A percentile compares a stretch with the other conserved stretches of the same genome.
phyloP scores from a whole-genome alignment of 1,140 invertebrate species.

The Temnothorax longispinosus region DNA sequence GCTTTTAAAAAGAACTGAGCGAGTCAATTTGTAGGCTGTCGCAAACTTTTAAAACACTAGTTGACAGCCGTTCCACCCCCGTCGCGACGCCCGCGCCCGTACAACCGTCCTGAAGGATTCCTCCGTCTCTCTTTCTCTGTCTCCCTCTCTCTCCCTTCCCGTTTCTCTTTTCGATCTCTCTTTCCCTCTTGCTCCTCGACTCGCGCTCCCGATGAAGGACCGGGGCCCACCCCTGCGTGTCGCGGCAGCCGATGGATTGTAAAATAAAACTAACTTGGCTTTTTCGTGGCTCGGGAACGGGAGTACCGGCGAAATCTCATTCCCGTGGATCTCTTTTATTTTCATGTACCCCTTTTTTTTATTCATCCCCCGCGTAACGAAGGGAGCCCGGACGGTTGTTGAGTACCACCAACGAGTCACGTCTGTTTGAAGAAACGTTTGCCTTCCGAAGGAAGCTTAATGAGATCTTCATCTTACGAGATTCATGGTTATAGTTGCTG shows the following conservation, averaged over 20 bases:
- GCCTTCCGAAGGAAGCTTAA: constrained; percentile 25
- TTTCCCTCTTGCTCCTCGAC: constrained; percentile 24
- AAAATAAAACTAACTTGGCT: constrained; percentile 86
- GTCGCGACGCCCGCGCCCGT: constrained; percentile 73
- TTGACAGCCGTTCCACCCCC: constrained; percentile 83
- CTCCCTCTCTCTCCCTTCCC: background rate
- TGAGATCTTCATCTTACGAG: constrained; percentile 22
- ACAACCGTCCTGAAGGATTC: constrained; percentile 79
- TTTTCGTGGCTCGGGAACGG: constrained; percentile 80
- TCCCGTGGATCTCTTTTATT: constrained; percentile 81
- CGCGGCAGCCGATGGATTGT: constrained; percentile 84
- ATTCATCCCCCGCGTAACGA: constrained; percentile 8
- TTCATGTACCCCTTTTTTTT: constrained; percentile 68
- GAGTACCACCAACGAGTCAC: constrained; percentile 15
- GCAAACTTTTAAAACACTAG: constrained; percentile 87
- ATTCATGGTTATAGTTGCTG: constrained; percentile 54
- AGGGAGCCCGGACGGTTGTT: constrained; percentile 20
- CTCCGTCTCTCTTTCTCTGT: constrained; percentile 57
- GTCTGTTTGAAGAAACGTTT: constrained; percentile 55
- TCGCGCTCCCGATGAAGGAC: constrained; percentile 65
- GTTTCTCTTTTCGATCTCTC: constrained; percentile 19
- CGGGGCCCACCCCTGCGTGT: constrained; percentile 75
- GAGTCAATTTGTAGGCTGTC: constrained; percentile 87
- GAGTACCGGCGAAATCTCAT: constrained; percentile 84
- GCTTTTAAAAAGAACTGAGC: constrained; percentile 87